phyloP scores from a whole-genome alignment of 2,888 invertebrate species.

The Chaetogeoica ovagalla region DNA sequence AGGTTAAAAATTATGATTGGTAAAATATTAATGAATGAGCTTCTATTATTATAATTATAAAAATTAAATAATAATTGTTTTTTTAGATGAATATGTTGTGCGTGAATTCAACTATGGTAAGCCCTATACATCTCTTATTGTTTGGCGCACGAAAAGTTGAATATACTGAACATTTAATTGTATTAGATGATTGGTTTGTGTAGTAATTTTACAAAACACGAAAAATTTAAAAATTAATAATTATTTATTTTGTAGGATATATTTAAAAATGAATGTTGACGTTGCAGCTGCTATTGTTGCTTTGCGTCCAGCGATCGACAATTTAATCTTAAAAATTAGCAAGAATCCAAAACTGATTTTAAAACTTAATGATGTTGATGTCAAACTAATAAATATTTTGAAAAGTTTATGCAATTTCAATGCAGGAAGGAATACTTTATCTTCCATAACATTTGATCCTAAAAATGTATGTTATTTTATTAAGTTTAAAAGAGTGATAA shows the following conservation, averaged over 20 bases:
- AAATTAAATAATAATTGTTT: no score
- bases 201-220: not conserved
- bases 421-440: conserved; percentile 66
- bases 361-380: conserved; percentile 67
- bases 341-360: conserved; percentile 77
- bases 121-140: conserved; percentile 35
- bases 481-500: not conserved
- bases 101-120: conserved; percentile 30
- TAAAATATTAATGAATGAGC: no score
- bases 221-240: not conserved
- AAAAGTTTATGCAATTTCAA: conserved; percentile 75
- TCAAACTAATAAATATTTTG: conserved; percentile 72
- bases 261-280: conserved; percentile 78
- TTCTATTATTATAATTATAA: no score
- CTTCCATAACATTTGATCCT: not conserved
- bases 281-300: conserved; percentile 82
- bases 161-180: not conserved
- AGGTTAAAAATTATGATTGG: no score
- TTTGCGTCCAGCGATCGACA: conserved; percentile 85
- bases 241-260: conserved; percentile 65
- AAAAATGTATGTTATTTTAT: not conserved
- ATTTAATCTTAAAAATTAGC: conserved; percentile 77
- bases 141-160: conserved; percentile 35
- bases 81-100: not conserved
- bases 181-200: conserved; percentile 43